Evolutionary conservation across 2,888 invertebrate species (phyloP).

Genomic region (Balanococcus diminutus): DNA sequence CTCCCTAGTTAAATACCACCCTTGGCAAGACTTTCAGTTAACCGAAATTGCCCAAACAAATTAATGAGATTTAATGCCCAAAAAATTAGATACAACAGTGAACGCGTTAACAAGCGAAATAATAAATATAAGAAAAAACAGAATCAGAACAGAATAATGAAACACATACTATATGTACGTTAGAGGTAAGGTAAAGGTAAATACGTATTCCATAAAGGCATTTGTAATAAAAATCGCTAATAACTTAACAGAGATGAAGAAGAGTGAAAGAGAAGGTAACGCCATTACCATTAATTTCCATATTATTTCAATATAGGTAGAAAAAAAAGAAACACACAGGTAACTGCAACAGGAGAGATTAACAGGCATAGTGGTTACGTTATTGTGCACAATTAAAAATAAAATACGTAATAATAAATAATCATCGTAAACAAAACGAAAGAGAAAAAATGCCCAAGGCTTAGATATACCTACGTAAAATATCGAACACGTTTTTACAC

Average conservation of each 20-base stretch:
- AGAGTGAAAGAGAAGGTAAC: not conserved
- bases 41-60: not conserved
- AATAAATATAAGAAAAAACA: not conserved
- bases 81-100: not conserved
- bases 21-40: not conserved
- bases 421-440: conserved; percentile 15
- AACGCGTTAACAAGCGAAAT: conserved; percentile 22
- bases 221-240: not conserved
- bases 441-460: conserved; percentile 34
- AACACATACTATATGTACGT: too few species aligned
- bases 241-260: conserved; percentile 2
- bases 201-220: not conserved
- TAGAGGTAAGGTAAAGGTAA: too few species aligned
- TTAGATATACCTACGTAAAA: not conserved
- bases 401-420: conserved; percentile 35
- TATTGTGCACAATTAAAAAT: conserved; percentile 38
- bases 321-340: not conserved
- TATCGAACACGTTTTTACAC: conserved; percentile 20
- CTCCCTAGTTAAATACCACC: not conserved
- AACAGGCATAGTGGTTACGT: conserved; percentile 27
- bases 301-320: conserved; percentile 2
- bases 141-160: conserved; percentile 28
- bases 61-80: conserved; percentile 22
- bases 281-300: conserved; percentile 26
- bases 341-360: conserved; percentile 34